Conservation (phyloP, 2,888 invertebrate species). For the Artemia sp. region DNA sequence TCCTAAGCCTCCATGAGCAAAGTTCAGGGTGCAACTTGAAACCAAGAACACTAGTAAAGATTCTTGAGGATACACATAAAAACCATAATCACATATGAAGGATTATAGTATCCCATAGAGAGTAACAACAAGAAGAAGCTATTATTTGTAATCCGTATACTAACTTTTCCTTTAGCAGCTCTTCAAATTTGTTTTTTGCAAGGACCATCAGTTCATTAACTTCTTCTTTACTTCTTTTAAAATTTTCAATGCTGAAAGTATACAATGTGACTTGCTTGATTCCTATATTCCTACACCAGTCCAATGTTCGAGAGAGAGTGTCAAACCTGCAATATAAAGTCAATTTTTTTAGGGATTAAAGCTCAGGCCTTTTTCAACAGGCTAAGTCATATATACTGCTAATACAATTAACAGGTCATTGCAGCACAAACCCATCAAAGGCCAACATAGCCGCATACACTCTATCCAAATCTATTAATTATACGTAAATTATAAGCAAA, state of each 20-base stretch:
- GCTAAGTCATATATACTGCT: too few species aligned
- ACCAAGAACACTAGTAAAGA: not conserved
- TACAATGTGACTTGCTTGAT: conserved; percentile 90
- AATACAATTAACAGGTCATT: too few species aligned
- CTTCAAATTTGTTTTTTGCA: conserved; percentile 65
- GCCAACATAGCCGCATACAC: too few species aligned
- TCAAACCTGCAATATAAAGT: conserved; percentile 43
- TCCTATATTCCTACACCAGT: conserved; percentile 80
- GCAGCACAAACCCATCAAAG: too few species aligned
- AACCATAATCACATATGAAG: not conserved
- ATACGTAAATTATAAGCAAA: too few species aligned
- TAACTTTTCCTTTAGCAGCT: conserved; percentile 61
- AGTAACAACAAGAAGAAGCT: not conserved
- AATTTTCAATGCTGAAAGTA: conserved; percentile 98
- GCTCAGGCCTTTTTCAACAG: too few species aligned
- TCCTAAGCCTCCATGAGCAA: too few species aligned
- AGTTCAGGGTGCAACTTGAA: not conserved
- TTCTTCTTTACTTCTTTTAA: conserved; percentile 75
- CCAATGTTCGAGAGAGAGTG: conserved; percentile 58
- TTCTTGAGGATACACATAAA: not conserved
- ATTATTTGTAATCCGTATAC: conserved; percentile 22
- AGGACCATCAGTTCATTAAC: conserved; percentile 72
- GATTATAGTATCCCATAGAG: not conserved
- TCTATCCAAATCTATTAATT: too few species aligned
- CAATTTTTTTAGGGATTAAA: not conserved